These are phyloP conservation scores for Aporrectodea caliginosa DNA, from an alignment of 1,140 invertebrate species.

Conservation along the genomic window DNA sequence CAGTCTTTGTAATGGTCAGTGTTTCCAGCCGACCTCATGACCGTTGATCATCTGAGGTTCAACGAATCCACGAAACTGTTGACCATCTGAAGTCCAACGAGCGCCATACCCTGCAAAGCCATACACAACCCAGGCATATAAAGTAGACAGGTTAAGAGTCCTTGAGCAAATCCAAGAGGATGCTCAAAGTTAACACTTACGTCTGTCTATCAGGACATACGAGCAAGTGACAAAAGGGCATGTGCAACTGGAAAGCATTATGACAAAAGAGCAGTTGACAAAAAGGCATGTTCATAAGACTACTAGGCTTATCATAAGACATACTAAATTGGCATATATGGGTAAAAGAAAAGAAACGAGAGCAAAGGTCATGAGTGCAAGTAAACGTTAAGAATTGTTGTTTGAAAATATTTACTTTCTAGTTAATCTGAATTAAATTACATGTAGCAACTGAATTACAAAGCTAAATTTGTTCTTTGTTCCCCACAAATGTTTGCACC, in stretches of 20 bases:
- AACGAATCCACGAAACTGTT: slow-evolving; percentile 47
- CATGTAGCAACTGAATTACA: no score
- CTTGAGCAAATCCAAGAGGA: no score
- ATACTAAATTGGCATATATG: no score
- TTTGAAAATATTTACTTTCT: no score
- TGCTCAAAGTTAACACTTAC: not conserved
- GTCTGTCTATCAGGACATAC: not conserved
- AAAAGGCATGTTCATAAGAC: not conserved
- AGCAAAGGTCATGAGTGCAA: no score
- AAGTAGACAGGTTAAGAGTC: not conserved
- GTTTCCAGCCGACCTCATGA: slow-evolving; percentile 47
- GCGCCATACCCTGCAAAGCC: slow-evolving; percentile 45
- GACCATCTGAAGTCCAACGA: slow-evolving; percentile 48
- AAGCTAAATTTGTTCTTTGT: no score
- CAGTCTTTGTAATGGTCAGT: no score
- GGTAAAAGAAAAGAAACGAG: no score
- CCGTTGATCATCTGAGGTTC: slow-evolving; percentile 54
- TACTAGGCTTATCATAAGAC: no score
- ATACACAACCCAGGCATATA: not conserved
- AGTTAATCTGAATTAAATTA: no score
- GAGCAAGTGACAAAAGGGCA: not conserved
- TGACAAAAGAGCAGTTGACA: not conserved
- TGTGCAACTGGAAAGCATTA: not conserved
- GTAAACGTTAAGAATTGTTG: no score
- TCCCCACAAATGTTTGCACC: no score